phyloP scores from a whole-genome alignment of 1,140 invertebrate species.

The Tyrophagus putrescentiae region DNA sequence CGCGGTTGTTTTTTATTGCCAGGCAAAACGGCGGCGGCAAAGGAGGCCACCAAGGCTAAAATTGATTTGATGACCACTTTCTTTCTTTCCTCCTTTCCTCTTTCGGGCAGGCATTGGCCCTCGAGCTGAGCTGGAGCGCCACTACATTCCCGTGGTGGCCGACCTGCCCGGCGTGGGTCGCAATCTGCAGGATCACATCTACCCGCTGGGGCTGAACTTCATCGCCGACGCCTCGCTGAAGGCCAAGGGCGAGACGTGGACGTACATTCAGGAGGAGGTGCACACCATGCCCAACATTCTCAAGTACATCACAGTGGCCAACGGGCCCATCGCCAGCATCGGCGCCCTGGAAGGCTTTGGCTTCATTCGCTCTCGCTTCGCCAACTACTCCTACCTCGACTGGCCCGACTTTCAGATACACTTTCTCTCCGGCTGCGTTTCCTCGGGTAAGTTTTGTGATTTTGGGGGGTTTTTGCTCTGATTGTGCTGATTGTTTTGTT shows the following conservation, averaged over 20 bases:
- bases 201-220: slow-evolving; percentile 22
- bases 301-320: slow-evolving; percentile 35
- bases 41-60: no score
- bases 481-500: background rate
- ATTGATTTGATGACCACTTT: no score
- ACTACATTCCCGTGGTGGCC: slow-evolving; percentile 32
- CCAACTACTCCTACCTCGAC: slow-evolving; percentile 65
- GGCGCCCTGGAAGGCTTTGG: slow-evolving; percentile 65
- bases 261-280: slow-evolving; percentile 10
- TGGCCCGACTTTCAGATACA: slow-evolving; percentile 57
- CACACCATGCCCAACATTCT: slow-evolving; percentile 6
- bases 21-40: no score
- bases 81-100: no score
- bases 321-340: slow-evolving; percentile 63
- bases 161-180: slow-evolving; percentile 36
- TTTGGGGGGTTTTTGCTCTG: background rate
- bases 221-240: slow-evolving; percentile 1
- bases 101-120: slow-evolving; percentile 70
- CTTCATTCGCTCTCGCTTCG: slow-evolving; percentile 71
- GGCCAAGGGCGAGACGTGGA: background rate
- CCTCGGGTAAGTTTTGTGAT: slow-evolving; percentile 35
- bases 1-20: no score
- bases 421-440: slow-evolving; percentile 60
- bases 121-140: slow-evolving; percentile 4
- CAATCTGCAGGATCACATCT: slow-evolving; percentile 36